A percentile compares a stretch with the other conserved stretches of the same genome.
Evolutionary conservation across 1,140 invertebrate genomes (phyloP).

Genomic region (Anastrepha ludens): DNA sequence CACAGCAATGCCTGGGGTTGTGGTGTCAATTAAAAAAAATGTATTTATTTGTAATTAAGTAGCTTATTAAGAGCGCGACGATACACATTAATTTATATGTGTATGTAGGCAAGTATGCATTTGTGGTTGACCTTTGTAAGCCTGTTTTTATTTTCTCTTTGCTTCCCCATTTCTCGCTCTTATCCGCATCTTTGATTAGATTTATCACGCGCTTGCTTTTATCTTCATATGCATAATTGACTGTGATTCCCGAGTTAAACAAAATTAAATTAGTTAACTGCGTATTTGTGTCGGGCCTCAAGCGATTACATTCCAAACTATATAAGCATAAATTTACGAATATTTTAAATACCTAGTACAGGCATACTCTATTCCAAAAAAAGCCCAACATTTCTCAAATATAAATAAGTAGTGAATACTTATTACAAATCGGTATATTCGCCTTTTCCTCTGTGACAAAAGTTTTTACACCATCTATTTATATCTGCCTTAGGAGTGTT

Average conservation of each 20-base stretch:
- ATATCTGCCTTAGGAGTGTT: no score
- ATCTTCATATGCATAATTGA: background rate
- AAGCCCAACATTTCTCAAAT: background rate
- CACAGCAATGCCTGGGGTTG: no score
- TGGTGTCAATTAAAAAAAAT: no score
- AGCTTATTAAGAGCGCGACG: background rate
- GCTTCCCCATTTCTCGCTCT: background rate
- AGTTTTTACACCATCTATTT: no score
- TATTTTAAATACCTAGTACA: background rate
- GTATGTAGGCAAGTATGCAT: no score
- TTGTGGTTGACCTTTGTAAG: background rate
- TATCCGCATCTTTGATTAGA: background rate
- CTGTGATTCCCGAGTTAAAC: background rate
- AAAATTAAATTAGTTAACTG: background rate
- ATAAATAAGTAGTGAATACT: no score
- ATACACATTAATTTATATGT: no score
- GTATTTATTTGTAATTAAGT: background rate
- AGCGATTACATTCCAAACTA: background rate
- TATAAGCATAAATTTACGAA: background rate
- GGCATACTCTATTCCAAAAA: no score
- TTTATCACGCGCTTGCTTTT: conserved; percentile 8
- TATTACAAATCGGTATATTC: no score
- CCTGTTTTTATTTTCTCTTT: background rate
- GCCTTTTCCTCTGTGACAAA: no score
- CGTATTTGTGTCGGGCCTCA: background rate